These are phyloP conservation scores for Sycophila sp. DNA, from an alignment of 1,140 invertebrate species.

Conservation along the genomic window DNA sequence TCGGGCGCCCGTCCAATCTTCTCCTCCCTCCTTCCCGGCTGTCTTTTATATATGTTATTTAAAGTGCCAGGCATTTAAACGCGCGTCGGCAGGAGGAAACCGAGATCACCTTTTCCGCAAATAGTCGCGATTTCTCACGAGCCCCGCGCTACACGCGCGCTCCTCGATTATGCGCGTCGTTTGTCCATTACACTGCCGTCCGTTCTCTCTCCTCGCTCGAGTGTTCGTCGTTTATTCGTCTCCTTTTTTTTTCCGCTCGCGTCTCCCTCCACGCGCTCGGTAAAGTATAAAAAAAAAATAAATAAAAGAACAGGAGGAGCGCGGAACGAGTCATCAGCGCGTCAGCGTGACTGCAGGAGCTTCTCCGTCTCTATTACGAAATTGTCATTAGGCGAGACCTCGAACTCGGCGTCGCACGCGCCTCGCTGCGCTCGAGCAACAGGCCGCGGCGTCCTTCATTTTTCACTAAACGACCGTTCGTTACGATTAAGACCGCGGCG, in stretches of 20 bases:
- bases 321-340: neutral
- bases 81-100: neutral
- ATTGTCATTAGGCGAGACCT: constrained; percentile 21
- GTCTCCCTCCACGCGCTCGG: neutral
- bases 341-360: neutral
- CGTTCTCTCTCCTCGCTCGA: neutral
- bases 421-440: neutral
- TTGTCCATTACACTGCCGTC: neutral
- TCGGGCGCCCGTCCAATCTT: constrained; percentile 25
- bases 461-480: neutral
- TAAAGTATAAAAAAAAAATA: neutral
- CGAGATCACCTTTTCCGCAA: neutral
- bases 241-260: neutral
- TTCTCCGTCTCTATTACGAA: constrained; percentile 18
- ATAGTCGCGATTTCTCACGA: constrained; percentile 8
- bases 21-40: constrained; percentile 14
- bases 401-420: neutral
- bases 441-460: neutral
- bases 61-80: constrained; percentile 26
- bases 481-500: neutral
- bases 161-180: neutral
- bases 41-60: constrained; percentile 37
- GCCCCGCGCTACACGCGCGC: neutral
- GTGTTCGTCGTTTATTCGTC: no score
- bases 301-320: no score